Evolutionary conservation across 2,888 invertebrate genomes (phyloP), one percentile per base, ranked within the genome.

Genomic region (Pemphredon lugubris): DNA sequence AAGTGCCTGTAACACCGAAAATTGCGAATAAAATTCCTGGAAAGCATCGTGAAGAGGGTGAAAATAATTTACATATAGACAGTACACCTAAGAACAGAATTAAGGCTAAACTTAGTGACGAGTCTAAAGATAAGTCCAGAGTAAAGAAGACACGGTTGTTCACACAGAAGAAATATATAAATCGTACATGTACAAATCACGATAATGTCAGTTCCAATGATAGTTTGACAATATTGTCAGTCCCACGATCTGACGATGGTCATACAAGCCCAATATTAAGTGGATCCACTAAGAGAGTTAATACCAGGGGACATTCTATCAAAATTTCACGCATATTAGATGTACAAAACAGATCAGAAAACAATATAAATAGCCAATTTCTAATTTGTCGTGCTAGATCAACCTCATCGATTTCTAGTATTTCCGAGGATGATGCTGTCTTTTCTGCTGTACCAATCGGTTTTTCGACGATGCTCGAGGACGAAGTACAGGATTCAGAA

Each of bases 391-490:
- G n/a, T 14, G 1, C 42, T 42, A 14, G 11, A 11, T 54, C 16
- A 11, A 0, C 9, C 37, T 20, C 30, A 11, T 37, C 51, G 1
- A 11, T 5, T 34, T 48, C 30, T 16, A 48, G 13, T 37, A 37
- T n/a, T 23, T 60, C 30, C 13, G 37, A 50, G 16, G n/a, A 54
- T 64, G 66, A 68, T 7, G 55, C n/a, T 45, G 18, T 37, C 18
- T 48, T 34, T 21, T 51, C 64, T 5, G 77, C 71, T 45, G 14
- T 23, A 0, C 86, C 87, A 16, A 42, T 86, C 37, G 71, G 64
- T n/a, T 86, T 80, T 67, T 87, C 87, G 11, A 83, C 87, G 20
- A 85, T 86, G 59, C 73, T 81, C 20, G 70, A 79, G n/a, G 57
- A 76, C 6, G 51, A 65, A 18, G 32, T 16, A 14, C 39, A 2